Conservation (phyloP, 2,113 vertebrate genomes). For the Elaphurus davidianus region DNA sequence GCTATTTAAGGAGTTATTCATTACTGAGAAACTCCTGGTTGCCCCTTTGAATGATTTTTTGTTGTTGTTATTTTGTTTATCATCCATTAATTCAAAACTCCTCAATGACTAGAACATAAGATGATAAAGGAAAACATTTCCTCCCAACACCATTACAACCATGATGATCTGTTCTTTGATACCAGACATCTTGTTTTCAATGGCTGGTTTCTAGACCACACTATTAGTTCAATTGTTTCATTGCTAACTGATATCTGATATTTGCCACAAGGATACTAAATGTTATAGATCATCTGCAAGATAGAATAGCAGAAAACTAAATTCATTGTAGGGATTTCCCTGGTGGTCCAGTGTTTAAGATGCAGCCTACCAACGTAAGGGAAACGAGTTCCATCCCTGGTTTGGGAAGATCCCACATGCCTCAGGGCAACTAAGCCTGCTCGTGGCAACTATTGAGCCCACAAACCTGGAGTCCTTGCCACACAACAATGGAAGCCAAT, state of each 20-base stretch:
- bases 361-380: background rate
- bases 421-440: background rate
- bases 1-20: background rate
- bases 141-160: background rate
- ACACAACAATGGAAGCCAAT: background rate
- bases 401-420: background rate
- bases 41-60: background rate
- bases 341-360: background rate
- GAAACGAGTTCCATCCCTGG: background rate
- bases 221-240: background rate
- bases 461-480: background rate
- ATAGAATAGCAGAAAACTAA: background rate
- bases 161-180: background rate
- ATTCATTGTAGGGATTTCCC: background rate
- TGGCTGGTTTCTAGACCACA: background rate
- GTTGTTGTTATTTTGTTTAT: background rate
- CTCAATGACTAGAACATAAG: background rate
- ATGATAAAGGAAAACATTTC: background rate
- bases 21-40: background rate
- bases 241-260: background rate
- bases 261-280: background rate
- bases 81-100: background rate
- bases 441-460: background rate
- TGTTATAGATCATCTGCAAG: background rate
- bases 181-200: background rate